Percentiles rank a stretch among this genome's conserved stretches.
phyloP scores from a whole-genome alignment of 2,797 vertebrate species.

The Delichon dasypus region DNA sequence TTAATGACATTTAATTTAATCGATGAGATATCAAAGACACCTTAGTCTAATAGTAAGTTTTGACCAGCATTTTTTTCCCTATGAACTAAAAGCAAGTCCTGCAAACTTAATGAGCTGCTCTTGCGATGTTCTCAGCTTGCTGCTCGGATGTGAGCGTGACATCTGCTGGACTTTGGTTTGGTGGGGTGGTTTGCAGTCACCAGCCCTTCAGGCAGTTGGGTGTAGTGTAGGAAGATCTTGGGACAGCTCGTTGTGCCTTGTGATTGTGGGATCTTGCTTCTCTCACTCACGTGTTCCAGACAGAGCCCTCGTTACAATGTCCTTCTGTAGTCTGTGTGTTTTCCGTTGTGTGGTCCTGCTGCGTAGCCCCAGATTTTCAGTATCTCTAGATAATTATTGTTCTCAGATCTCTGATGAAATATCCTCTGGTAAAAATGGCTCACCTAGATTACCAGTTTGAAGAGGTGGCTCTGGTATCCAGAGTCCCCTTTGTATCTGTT shows the following conservation, averaged over 20 bases:
- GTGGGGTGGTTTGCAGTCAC: neutral
- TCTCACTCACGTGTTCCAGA: accelerated
- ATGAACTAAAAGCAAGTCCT: neutral
- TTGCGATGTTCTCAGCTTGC: neutral
- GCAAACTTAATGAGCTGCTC: neutral
- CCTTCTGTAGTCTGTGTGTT: neutral
- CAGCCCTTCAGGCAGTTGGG: neutral
- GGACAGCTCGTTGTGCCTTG: neutral
- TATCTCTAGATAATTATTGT: neutral
- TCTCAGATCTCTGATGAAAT: neutral
- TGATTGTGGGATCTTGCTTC: neutral
- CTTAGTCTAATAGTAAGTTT: neutral
- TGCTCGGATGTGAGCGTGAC: accelerated
- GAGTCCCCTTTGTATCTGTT: neutral
- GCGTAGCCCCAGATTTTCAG: neutral
- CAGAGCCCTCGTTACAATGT: neutral
- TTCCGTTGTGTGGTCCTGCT: neutral
- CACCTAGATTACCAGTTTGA: neutral
- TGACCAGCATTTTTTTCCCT: neutral
- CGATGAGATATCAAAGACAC: neutral
- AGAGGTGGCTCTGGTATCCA: neutral
- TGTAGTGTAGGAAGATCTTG: neutral
- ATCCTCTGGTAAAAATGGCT: neutral
- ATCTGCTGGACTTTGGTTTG: neutral
- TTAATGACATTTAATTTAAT: conserved; percentile 57